Evolutionary conservation across 1,140 invertebrate genomes (phyloP).

Genomic region (Dolichoris vasculosae): DNA sequence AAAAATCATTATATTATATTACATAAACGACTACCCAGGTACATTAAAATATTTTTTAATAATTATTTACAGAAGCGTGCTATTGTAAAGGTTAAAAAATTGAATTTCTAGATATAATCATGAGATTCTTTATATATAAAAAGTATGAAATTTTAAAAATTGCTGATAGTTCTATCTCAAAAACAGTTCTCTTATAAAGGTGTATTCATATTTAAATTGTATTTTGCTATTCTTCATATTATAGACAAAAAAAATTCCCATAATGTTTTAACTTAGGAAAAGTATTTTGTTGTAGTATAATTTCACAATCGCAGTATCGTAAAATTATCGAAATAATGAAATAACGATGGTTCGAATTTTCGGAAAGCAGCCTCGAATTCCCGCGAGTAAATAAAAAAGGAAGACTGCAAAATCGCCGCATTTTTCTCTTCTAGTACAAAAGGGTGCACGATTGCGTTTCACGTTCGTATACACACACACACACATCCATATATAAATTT

Average conservation of each 20-base stretch:
- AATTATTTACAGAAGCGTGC: neutral
- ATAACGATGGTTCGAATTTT: neutral
- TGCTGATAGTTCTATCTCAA: neutral
- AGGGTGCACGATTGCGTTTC: neutral
- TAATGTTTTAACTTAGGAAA: neutral
- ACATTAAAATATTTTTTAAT: neutral
- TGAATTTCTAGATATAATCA: neutral
- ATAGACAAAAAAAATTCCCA: neutral
- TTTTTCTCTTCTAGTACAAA: slow-evolving; percentile 1
- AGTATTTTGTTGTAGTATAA: neutral
- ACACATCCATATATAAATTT: neutral
- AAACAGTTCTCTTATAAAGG: neutral
- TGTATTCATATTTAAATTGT: neutral
- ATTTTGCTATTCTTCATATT: neutral
- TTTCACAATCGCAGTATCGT: neutral
- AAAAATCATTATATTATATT: neutral
- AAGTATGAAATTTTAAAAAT: neutral
- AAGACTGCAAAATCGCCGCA: neutral
- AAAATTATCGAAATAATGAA: neutral
- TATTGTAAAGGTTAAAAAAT: neutral
- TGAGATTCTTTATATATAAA: neutral
- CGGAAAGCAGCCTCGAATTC: slow-evolving; percentile 1
- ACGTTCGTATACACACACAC: neutral
- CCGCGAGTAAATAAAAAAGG: neutral
- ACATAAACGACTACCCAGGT: neutral